Base-by-base conservation (phyloP, 1,140 invertebrate genomes). In the Diabrotica undecimpunctata region DNA sequence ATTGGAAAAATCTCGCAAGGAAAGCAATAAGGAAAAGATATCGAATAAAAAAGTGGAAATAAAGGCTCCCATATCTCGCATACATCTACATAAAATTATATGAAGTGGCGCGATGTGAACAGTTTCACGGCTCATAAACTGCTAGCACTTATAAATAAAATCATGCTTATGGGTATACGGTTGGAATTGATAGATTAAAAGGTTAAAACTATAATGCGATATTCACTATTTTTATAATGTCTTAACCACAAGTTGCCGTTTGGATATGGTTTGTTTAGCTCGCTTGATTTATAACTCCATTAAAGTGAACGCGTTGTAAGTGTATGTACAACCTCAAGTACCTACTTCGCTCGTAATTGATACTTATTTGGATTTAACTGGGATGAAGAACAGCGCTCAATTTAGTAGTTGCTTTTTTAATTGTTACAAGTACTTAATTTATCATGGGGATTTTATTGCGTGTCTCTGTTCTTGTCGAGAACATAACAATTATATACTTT, bases 21-120 rank as follows among this genome's bases (percentile, higher is more conserved):
- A 25, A 14, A 14, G 25, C 54, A 14, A 13, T 14, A 35, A 38
- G 39, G 58, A 46, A 60, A 50, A n/a, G 58, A 35, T 35, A 25
- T 13, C 11, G n/a, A 38, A 54, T 12, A 53, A 41, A 63, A 56
- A 50, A 46, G 54, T 54, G 53, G 37, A 41, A 39, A 63, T 63
- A 56, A 38, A 63, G 25, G 41, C 36, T 55, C 54, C 50, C 55
- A 64, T 50, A 64, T 64, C 64, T 14, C 14, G 37, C 14, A 60
- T 60, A 41, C 52, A 61, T 68, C 67, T 66, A 68, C 64, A 66
- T 65, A 65, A 68, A 68, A 61, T 60, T 62, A 60, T 62, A 62
- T 62, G 36, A 54, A 62, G 61, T 62, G 61, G 61, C 53, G 54
- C 55, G 58, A 64, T 46, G 61, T 61, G 59, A 61, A 61, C 61